phyloP scores from a whole-genome alignment of 2,797 vertebrate genomes.

The Threskiornis aethiopicus region DNA sequence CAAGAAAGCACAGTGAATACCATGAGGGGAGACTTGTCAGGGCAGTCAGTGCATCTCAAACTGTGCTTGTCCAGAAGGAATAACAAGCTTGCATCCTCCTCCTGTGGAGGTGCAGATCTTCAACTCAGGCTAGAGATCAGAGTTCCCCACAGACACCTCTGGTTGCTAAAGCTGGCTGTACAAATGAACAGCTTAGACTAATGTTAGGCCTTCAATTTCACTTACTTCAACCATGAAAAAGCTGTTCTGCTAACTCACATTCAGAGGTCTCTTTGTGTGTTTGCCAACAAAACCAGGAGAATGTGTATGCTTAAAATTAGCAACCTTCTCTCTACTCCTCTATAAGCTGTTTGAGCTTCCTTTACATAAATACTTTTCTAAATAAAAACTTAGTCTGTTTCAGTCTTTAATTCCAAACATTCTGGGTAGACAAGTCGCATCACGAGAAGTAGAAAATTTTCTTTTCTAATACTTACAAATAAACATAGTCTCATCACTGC shows the following conservation, averaged over 20 bases:
- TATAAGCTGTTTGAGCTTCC: neutral
- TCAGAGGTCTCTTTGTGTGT: neutral
- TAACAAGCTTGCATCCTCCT: neutral
- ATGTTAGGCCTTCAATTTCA: neutral
- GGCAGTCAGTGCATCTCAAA: neutral
- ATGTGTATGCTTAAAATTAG: neutral
- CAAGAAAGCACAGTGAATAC: neutral
- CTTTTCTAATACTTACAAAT: slow-evolving; percentile 84
- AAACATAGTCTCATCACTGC: slow-evolving; percentile 81
- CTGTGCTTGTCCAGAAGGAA: neutral
- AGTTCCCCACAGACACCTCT: neutral
- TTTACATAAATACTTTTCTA: neutral
- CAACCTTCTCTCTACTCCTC: neutral
- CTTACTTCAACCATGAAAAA: neutral
- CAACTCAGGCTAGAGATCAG: neutral
- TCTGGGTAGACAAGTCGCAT: neutral
- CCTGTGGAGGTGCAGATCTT: neutral
- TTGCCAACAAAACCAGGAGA: neutral
- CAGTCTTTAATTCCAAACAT: neutral
- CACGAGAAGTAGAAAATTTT: neutral
- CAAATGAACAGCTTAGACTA: neutral
- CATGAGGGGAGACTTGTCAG: neutral
- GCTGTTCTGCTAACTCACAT: neutral
- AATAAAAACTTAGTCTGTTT: neutral
- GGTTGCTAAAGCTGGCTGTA: neutral